phyloP scores from a whole-genome alignment of 2,888 invertebrate genomes.

The Heliothis peltigera region DNA sequence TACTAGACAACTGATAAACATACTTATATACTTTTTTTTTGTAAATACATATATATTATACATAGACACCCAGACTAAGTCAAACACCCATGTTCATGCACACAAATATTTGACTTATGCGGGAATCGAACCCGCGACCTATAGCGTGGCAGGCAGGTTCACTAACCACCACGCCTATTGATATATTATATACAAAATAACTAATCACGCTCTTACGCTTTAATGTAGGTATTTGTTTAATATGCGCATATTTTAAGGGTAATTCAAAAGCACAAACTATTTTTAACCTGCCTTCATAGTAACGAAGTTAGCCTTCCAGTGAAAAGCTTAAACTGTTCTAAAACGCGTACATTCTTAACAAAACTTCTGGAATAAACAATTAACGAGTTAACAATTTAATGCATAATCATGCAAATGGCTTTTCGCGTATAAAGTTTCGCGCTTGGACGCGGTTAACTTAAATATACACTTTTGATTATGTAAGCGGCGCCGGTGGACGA shows the following conservation, averaged over 20 bases:
- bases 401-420: slow-evolving; percentile 52
- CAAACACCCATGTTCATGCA: too few relatives aligned
- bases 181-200: too few relatives aligned
- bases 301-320: slow-evolving; percentile 11
- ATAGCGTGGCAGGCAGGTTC: too few relatives aligned
- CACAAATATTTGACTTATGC: too few relatives aligned
- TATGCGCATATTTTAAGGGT: neutral
- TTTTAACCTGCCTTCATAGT: neutral
- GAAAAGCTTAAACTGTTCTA: slow-evolving; percentile 18
- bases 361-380: slow-evolving; percentile 51
- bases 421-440: slow-evolving; percentile 43
- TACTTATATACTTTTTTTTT: too few relatives aligned
- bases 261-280: neutral
- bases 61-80: too few relatives aligned
- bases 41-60: too few relatives aligned
- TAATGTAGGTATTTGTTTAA: too few relatives aligned
- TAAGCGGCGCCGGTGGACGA: slow-evolving; percentile 28
- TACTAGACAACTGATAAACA: too few relatives aligned
- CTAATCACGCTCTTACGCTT: too few relatives aligned
- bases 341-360: slow-evolving; percentile 25
- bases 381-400: slow-evolving; percentile 48
- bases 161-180: too few relatives aligned
- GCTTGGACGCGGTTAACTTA: slow-evolving; percentile 41
- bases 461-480: slow-evolving; percentile 33
- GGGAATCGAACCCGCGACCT: too few relatives aligned